Percentiles rank a stretch among this genome's conserved stretches.
Conservation (phyloP, 2,888 invertebrate genomes). For the Achlya flavicornis region DNA sequence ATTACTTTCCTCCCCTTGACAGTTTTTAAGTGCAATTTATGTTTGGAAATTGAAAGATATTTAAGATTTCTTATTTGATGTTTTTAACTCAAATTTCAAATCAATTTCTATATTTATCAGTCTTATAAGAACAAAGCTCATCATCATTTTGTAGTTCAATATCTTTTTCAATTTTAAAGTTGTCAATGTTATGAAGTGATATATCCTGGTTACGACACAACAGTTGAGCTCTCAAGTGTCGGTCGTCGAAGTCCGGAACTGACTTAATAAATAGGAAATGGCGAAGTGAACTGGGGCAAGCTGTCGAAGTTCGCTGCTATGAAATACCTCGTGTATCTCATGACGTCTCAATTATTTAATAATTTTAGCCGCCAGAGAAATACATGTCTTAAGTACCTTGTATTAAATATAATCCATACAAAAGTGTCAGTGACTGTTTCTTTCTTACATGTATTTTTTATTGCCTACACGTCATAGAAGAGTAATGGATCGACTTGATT, state of each 20-base stretch:
- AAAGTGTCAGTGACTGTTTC: no score
- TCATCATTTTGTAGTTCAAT: no score
- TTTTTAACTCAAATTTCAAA: not conserved
- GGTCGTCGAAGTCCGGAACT: not conserved
- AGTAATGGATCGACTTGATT: no score
- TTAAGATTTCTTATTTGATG: not conserved
- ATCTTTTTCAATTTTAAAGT: not conserved
- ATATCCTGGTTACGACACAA: not conserved
- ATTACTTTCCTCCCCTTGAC: conserved; percentile 8
- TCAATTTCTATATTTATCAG: no score
- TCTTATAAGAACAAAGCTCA: no score
- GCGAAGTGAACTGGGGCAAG: not conserved
- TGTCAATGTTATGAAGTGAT: not conserved
- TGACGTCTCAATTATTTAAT: not conserved
- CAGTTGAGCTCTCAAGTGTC: not conserved
- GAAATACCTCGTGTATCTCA: not conserved
- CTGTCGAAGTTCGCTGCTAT: not conserved
- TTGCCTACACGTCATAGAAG: no score
- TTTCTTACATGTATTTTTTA: no score
- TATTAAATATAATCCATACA: no score
- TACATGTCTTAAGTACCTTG: no score
- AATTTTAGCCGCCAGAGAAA: not conserved
- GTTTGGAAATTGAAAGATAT: not conserved
- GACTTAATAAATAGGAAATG: conserved; percentile 3
- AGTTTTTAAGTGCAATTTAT: not conserved